phyloP scores from a whole-genome alignment of 2,797 vertebrate genomes.

The Neosalanx taihuensis region DNA sequence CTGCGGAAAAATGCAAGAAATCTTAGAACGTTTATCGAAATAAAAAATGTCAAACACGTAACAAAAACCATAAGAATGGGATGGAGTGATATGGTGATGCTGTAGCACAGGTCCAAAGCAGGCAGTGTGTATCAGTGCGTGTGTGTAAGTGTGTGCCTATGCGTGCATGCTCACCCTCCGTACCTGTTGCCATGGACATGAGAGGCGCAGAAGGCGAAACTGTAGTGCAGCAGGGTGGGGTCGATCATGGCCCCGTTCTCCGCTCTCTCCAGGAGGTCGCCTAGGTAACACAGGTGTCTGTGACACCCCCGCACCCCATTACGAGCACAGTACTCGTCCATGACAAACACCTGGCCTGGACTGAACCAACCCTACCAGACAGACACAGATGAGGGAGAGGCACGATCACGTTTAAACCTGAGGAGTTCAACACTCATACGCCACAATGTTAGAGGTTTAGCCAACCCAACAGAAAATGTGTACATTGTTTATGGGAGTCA shows the following conservation, averaged over 20 bases:
- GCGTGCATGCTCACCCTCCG: conserved; percentile 1
- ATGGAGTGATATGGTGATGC: not conserved
- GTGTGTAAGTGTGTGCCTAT: not conserved
- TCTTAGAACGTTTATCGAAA: conserved; percentile 36
- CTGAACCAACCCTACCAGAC: conserved; percentile 95
- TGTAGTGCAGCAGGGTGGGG: conserved; percentile 99
- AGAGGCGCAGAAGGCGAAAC: conserved; percentile 97
- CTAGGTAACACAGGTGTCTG: conserved; percentile 95
- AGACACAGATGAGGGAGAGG: conserved; percentile 8
- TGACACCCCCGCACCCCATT: conserved; percentile 96
- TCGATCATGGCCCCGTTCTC: conserved; percentile 99
- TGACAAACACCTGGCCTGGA: conserved; percentile 97
- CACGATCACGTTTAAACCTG: not conserved
- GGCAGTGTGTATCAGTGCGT: conserved; percentile 13
- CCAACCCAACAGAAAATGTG: not conserved
- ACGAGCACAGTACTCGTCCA: conserved; percentile 97
- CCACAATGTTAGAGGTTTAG: not conserved
- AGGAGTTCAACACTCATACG: not conserved
- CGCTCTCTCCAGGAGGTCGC: conserved; percentile 91
- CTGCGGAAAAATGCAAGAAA: conserved; percentile 30
- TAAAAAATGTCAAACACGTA: conserved; percentile 23
- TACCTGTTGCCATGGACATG: conserved; percentile 97
- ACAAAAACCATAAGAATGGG: conserved; percentile 27
- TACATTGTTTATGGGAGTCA: not conserved
- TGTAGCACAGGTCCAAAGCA: not conserved